A percentile compares a stretch with the other conserved stretches of the same genome.
Conservation (phyloP, 1,140 invertebrate genomes). For the Lordiphosa mommai region DNA sequence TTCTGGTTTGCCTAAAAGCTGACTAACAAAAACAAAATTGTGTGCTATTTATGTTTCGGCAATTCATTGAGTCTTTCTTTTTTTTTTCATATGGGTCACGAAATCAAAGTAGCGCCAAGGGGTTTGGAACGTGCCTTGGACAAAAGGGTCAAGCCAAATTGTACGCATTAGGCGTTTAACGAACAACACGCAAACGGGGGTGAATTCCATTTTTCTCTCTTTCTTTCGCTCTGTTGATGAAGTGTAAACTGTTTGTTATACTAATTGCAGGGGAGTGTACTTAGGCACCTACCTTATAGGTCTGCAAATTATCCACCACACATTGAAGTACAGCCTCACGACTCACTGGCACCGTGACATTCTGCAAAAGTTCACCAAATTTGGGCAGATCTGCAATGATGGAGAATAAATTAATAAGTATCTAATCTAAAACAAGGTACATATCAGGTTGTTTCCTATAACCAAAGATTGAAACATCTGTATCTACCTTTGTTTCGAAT, state of each 20-base stretch:
- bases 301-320: slow-evolving; percentile 86
- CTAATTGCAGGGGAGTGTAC: not conserved
- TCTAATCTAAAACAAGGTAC: slow-evolving; percentile 60
- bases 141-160: slow-evolving; percentile 52
- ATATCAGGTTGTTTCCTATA: slow-evolving; percentile 54
- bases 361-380: slow-evolving; percentile 86
- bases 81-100: slow-evolving; percentile 39
- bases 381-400: slow-evolving; percentile 85
- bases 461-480: slow-evolving; percentile 48
- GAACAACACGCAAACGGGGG: slow-evolving; percentile 33
- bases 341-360: slow-evolving; percentile 87
- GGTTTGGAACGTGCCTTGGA: slow-evolving; percentile 34
- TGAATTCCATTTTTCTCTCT: not conserved
- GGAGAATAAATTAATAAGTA: not conserved
- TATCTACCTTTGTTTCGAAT: slow-evolving; percentile 60
- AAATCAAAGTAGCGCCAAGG: slow-evolving; percentile 55
- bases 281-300: slow-evolving; percentile 84
- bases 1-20: slow-evolving; percentile 22
- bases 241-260: slow-evolving; percentile 57
- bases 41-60: slow-evolving; percentile 40
- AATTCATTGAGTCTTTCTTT: slow-evolving; percentile 42
- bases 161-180: slow-evolving; percentile 54
- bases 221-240: slow-evolving; percentile 47
- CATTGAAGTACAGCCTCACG: slow-evolving; percentile 87
- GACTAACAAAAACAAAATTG: slow-evolving; percentile 35